Evolutionary conservation across 2,888 invertebrate genomes (phyloP), one percentile per base, ranked within the genome.

Genomic region (Philereme vetulata): DNA sequence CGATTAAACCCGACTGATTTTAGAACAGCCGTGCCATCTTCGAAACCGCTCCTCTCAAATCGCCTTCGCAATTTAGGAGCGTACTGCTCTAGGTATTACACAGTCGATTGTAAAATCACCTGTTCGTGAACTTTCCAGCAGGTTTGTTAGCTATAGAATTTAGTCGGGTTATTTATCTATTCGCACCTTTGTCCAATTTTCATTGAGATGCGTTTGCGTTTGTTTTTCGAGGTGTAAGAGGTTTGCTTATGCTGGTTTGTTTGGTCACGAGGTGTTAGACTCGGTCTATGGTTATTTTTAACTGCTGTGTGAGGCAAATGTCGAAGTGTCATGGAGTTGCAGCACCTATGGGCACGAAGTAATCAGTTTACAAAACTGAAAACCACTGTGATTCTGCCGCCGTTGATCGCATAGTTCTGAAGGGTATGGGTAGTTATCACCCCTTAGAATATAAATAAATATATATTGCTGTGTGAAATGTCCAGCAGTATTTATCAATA

Each of bases 201-300:
- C 52, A 64, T 66, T 69, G 76, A 74, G 66, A 75, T 75, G 74
- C 68, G 72, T 67, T 71, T 66, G 62, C 33, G 61, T 64, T 56
- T 33, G 51, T 54, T 60, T 60, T 67, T 61, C 9, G 35, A 50
- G 61, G 49, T 53, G 43, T 65, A 65, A 65, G 55, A 49, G 62
- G 68, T 64, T 50, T 68, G 56, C 60, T 67, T 64, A 47, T 54
- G 63, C 53, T 65, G 68, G 68, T 51, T 70, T 65, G 67, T 74
- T 72, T 72, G 10, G 62, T 83, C 84, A 82, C 82, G 83, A 76
- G 85, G 70, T 76, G 64, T 61, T 65, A 60, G 64, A 66, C 72
- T 73, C 55, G 44, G 78, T 81, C 75, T 80, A 80, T 81, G 79
- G 76, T 76, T 85, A 85, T 84, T 85, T 84, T 81, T 80, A 82